These are phyloP conservation scores for Phymatocera aterrima DNA, from an alignment of 2,888 invertebrate genomes.

Conservation along the genomic window DNA sequence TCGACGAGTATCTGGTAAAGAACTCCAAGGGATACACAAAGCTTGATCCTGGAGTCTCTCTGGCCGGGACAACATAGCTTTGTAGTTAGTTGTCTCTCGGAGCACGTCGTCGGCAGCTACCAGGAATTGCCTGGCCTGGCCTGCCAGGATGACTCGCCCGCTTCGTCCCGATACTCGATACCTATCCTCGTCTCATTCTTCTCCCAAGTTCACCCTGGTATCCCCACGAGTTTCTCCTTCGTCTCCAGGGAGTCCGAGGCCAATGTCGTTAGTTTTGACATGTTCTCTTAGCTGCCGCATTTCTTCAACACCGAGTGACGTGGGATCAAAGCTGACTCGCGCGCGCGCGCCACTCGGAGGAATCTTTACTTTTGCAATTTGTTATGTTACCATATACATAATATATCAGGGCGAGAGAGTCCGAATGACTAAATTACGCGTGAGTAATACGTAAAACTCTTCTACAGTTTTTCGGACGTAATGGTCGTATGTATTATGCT, in stretches of 20 bases:
- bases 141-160: constrained; percentile 67
- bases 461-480: background rate
- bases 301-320: constrained; percentile 50
- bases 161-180: constrained; percentile 60
- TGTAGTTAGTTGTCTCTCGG: constrained; percentile 71
- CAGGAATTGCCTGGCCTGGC: constrained; percentile 67
- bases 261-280: constrained; percentile 68
- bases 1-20: constrained; percentile 31
- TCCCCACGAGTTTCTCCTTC: constrained; percentile 54
- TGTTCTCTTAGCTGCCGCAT: constrained; percentile 54
- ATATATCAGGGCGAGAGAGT: constrained; percentile 30
- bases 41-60: constrained; percentile 59
- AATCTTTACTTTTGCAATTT: constrained; percentile 44
- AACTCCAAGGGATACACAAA: constrained; percentile 50
- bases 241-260: constrained; percentile 63
- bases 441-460: background rate
- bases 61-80: constrained; percentile 64
- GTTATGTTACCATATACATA: constrained; percentile 21
- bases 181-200: constrained; percentile 32
- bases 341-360: constrained; percentile 26
- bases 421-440: constrained; percentile 26
- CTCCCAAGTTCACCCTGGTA: constrained; percentile 55
- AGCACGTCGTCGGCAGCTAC: constrained; percentile 70
- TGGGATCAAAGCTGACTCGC: constrained; percentile 41
- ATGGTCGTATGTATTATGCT: background rate